Conservation (phyloP, 2,888 invertebrate genomes). For the Cynaeus angustus region DNA sequence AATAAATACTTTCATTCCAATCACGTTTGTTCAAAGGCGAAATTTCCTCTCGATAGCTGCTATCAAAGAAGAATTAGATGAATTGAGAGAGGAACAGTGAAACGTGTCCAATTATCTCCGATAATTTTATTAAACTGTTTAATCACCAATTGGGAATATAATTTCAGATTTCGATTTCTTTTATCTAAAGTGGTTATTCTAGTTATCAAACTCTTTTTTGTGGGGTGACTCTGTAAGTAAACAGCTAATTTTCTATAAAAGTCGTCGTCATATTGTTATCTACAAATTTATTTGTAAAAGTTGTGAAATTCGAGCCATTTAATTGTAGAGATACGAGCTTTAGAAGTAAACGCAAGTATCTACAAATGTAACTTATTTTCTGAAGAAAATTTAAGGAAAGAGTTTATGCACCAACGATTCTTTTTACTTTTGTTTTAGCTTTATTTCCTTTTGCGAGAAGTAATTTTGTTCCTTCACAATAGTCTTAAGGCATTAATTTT, state of each 20-base stretch:
- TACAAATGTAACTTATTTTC: too few species aligned
- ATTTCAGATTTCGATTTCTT: too few species aligned
- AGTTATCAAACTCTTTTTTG: too few species aligned
- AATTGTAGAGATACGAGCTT: background rate
- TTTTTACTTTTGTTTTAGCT: too few species aligned
- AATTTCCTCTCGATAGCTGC: conserved; percentile 15
- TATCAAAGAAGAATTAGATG: conserved; percentile 22
- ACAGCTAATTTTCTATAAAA: background rate
- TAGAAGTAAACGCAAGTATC: too few species aligned
- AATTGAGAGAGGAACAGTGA: conserved; percentile 2
- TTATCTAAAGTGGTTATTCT: too few species aligned
- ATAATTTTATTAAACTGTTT: conserved; percentile 14
- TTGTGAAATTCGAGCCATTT: background rate
- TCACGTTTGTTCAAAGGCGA: conserved; percentile 28
- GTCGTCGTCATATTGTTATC: background rate
- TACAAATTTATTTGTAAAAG: background rate
- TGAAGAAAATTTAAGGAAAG: too few species aligned
- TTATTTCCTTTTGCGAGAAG: too few species aligned
- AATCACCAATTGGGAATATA: background rate
- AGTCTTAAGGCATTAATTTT: too few species aligned
- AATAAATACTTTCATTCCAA: conserved; percentile 35
- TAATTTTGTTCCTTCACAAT: too few species aligned
- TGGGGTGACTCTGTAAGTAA: too few species aligned
- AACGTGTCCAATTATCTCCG: conserved; percentile 24
- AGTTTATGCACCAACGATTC: too few species aligned